Evolutionary conservation across 2,797 vertebrate species (phyloP).

Genomic region (Acanthopagrus latus): DNA sequence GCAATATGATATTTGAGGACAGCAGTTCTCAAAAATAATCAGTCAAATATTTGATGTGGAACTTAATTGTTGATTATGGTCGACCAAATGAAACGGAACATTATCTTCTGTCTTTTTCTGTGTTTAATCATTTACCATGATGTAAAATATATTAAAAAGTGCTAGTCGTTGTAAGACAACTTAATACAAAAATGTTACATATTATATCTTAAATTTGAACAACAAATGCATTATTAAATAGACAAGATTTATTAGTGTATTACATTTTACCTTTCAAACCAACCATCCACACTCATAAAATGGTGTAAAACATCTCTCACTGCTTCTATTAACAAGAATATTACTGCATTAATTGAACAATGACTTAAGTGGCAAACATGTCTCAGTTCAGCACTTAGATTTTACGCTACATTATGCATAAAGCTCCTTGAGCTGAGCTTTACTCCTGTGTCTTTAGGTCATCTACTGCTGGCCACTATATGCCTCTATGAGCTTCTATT

Average conservation of each 20-base stretch:
- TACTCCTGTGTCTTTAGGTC: conserved; percentile 52
- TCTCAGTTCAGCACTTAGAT: conserved; percentile 26
- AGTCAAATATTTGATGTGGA: background rate
- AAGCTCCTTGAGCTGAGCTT: conserved; percentile 31
- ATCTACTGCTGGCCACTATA: conserved; percentile 32
- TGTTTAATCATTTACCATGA: no score
- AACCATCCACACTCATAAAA: background rate
- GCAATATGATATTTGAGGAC: background rate
- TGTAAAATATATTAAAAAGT: no score
- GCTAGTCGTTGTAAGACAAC: no score
- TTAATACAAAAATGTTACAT: no score
- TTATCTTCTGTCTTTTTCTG: no score
- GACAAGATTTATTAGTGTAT: background rate
- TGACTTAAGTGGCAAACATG: conserved; percentile 16
- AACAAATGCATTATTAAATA: background rate
- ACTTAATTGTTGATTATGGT: background rate
- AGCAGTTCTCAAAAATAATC: background rate
- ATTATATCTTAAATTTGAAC: background rate
- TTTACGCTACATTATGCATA: conserved; percentile 36
- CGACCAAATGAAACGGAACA: no score
- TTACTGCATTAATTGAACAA: conserved; percentile 23
- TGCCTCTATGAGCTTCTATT: conserved; percentile 47
- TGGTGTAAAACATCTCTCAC: background rate
- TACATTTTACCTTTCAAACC: conserved; percentile 9
- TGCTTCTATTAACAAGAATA: conserved; percentile 7